These are phyloP conservation scores for Tonatia bakeri DNA, from an alignment of 2,113 vertebrate genomes.

Conservation along the genomic window DNA sequence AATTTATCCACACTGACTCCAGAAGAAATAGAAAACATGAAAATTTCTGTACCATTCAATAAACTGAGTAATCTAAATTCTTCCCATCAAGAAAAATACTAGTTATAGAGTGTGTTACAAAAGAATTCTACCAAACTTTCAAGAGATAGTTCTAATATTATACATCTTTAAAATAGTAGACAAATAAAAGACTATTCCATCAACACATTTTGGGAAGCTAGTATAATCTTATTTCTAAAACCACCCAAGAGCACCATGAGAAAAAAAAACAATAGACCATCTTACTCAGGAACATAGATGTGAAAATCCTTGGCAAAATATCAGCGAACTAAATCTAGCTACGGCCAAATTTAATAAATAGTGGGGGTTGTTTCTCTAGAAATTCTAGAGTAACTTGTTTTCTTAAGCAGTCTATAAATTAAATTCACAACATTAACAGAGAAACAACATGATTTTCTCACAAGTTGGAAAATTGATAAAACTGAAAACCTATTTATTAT, in stretches of 20 bases:
- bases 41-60: neutral
- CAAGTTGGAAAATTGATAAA: neutral
- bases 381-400: neutral
- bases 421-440: neutral
- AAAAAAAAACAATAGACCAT: neutral
- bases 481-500: neutral
- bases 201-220: neutral
- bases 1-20: neutral
- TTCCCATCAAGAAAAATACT: neutral
- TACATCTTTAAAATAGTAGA: neutral
- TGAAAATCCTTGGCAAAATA: neutral
- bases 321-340: neutral
- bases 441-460: neutral
- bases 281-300: neutral
- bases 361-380: neutral
- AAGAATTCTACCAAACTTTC: neutral
- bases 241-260: neutral
- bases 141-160: neutral
- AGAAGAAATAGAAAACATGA: neutral
- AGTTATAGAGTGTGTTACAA: neutral
- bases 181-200: neutral
- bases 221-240: neutral
- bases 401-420: neutral
- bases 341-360: neutral
- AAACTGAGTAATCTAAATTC: neutral